Conservation (phyloP, 2,797 vertebrate genomes). For the Spheniscus humboldti region DNA sequence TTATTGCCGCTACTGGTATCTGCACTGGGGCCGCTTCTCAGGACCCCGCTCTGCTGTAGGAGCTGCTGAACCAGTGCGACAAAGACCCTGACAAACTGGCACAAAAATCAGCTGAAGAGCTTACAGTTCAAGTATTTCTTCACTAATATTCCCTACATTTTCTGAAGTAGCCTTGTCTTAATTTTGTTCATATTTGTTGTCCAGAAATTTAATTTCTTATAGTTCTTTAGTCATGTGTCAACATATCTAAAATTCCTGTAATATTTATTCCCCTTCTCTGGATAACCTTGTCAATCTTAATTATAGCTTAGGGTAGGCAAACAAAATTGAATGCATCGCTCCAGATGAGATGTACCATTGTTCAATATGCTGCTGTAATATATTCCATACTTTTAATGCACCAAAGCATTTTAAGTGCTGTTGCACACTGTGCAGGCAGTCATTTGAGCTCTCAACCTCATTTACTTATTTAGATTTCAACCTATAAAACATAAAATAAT, state of each 20-base stretch:
- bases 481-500: neutral
- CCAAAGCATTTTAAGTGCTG: slow-evolving; percentile 2
- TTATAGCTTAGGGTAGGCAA: slow-evolving; percentile 12
- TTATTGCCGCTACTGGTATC: accelerated
- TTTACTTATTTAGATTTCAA: neutral
- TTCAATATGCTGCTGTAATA: neutral
- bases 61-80: accelerated
- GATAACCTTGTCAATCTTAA: slow-evolving; percentile 43
- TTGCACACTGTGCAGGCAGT: slow-evolving; percentile 15
- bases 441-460: neutral
- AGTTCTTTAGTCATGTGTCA: neutral
- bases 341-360: neutral
- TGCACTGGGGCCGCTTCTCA: neutral
- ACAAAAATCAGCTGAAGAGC: neutral
- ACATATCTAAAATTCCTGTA: neutral
- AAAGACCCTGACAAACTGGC: neutral
- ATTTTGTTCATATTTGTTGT: neutral
- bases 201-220: slow-evolving; percentile 22
- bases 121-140: neutral
- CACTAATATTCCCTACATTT: accelerated
- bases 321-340: neutral
- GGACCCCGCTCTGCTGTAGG: neutral
- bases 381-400: neutral
- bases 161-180: neutral
- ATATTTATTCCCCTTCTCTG: neutral